Evolutionary conservation across 1,140 invertebrate species (phyloP).

Genomic region (Zeugodacus cucurbitae): DNA sequence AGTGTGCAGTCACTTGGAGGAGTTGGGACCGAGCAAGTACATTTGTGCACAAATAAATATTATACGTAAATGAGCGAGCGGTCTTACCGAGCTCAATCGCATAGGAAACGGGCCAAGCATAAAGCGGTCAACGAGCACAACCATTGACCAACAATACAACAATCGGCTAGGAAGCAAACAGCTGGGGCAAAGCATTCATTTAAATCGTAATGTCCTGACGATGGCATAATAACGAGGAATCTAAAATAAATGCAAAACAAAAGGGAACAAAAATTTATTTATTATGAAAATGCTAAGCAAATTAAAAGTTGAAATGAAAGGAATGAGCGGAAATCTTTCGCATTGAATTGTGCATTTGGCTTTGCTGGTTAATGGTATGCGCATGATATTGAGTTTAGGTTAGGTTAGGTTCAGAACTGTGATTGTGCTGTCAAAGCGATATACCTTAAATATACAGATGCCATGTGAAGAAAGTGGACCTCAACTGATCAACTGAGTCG

Average conservation of each 20-base stretch:
- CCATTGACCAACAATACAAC: constrained; percentile 23
- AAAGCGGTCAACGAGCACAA: constrained; percentile 15
- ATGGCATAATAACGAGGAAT: background rate
- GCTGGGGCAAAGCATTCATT: background rate
- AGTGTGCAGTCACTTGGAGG: background rate
- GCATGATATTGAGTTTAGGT: background rate
- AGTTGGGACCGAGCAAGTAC: background rate
- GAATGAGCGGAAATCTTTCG: background rate
- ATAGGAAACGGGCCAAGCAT: constrained; percentile 5
- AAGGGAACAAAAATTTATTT: background rate
- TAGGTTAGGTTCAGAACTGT: too few species aligned
- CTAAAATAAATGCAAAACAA: constrained; percentile 22
- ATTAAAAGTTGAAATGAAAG: constrained; percentile 5
- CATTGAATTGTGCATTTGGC: constrained; percentile 1
- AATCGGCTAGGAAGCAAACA: background rate
- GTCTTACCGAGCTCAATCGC: background rate
- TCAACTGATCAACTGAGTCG: too few species aligned
- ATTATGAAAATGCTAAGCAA: background rate
- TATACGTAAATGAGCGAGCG: background rate
- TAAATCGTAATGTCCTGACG: background rate
- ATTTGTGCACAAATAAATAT: background rate
- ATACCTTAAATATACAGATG: too few species aligned
- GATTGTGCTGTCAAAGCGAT: too few species aligned
- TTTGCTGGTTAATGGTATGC: background rate
- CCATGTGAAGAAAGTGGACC: too few species aligned